Conservation (phyloP, 1,140 invertebrate species). For the Leptinotarsa defecta region DNA sequence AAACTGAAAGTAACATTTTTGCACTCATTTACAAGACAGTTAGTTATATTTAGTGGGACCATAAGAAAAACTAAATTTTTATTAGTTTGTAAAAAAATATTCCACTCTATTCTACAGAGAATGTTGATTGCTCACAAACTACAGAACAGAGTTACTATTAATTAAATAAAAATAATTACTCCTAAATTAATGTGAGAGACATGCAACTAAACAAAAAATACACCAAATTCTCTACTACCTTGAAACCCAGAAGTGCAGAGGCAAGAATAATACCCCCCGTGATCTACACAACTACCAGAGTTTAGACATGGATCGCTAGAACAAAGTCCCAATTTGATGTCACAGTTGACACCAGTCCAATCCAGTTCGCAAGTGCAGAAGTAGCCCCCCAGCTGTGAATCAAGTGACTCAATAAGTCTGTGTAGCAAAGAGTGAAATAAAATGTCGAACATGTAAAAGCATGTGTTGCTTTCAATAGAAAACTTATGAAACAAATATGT, state of each 20-base stretch:
- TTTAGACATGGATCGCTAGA: constrained; percentile 68
- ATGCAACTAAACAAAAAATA: background rate
- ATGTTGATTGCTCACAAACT: no score
- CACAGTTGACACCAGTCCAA: constrained; percentile 69
- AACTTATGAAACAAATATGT: no score
- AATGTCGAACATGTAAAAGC: background rate
- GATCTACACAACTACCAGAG: constrained; percentile 70
- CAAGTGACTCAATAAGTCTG: constrained; percentile 32
- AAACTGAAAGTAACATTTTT: no score
- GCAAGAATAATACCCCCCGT: constrained; percentile 67
- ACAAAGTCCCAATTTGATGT: constrained; percentile 63
- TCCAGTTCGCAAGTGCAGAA: constrained; percentile 75
- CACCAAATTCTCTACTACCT: constrained; percentile 56
- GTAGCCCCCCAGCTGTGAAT: constrained; percentile 63
- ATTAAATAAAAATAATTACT: no score
- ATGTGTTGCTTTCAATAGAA: no score
- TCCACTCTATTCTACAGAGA: no score
- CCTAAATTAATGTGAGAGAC: background rate
- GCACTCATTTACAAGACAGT: no score
- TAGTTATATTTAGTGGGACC: no score
- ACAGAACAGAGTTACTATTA: no score
- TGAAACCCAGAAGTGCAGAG: constrained; percentile 71
- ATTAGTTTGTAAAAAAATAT: no score
- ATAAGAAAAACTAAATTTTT: no score
- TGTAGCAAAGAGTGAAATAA: background rate